Conservation (phyloP, 35 echinoderm and acorn worm genomes). For the Patiria miniata region DNA sequence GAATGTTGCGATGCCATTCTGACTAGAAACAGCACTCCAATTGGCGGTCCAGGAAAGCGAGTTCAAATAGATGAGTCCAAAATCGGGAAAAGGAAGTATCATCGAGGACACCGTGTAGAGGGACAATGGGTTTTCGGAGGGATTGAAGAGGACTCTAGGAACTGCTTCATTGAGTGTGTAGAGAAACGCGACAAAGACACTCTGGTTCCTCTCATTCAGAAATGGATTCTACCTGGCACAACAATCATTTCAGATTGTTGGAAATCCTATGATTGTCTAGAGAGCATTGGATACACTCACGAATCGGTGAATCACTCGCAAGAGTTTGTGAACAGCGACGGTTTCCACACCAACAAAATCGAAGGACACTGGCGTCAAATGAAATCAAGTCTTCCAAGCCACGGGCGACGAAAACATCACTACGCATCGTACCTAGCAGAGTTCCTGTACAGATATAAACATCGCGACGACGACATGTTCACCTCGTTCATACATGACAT, state of each 20-base stretch:
- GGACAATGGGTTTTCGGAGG: constrained; percentile 75
- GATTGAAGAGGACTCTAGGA: constrained; percentile 45
- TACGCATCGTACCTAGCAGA: constrained; percentile 59
- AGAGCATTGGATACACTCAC: constrained; percentile 33
- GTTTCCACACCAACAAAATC: constrained; percentile 41
- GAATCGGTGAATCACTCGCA: constrained; percentile 48
- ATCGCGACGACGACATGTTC: no score
- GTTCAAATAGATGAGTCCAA: constrained; percentile 60
- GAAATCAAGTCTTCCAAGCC: constrained; percentile 27
- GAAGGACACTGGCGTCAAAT: constrained; percentile 57
- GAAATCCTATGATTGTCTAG: constrained; percentile 45
- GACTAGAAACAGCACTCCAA: neutral
- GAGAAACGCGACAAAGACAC: constrained; percentile 23
- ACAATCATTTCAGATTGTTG: constrained; percentile 63
- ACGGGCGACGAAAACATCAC: constrained; percentile 30
- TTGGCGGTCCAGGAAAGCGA: neutral
- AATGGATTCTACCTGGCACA: constrained; percentile 44
- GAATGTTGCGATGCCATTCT: no score
- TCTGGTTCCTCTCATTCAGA: constrained; percentile 22
- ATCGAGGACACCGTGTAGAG: constrained; percentile 52
- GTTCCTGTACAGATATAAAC: no score
- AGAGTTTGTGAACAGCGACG: constrained; percentile 42
- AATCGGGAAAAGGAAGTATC: constrained; percentile 54
- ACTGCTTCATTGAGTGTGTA: constrained; percentile 47
- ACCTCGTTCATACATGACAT: no score